Evolutionary conservation across 2,888 invertebrate genomes (phyloP), one percentile per base, ranked within the genome.

Genomic region (Ophioninae sp.): DNA sequence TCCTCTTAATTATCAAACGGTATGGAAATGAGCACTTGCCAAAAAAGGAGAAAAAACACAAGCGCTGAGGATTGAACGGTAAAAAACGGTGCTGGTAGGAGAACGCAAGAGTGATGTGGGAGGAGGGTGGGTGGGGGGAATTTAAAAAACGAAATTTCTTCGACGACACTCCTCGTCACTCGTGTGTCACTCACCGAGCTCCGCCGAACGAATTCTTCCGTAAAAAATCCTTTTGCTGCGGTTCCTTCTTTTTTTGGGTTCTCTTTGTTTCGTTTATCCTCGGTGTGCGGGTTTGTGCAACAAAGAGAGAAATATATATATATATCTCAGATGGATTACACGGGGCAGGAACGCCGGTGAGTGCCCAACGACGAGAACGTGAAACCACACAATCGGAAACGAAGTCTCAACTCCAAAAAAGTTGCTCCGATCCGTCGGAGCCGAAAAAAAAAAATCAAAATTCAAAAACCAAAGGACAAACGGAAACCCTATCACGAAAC

Each of bases 181-280:
- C 51, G 17, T 44, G 75, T 79, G 75, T 75, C 81, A 84, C 84
- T 84, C 78, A 84, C 84, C 84, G 74, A 75, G 75, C 71, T 81
- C 44, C 58, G 81, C 81, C 65, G 79, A 56, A 64, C 71, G 56
- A 79, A 75, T 81, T 81, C 72, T 79, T 73, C 41, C 22, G 79
- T 79, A 72, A 76, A 30, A 79, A 81, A 81, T 75, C 67, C 81
- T 72, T 75, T 67, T 69, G 73, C 63, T 59, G 80, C 37, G 44
- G 76, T 67, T 77, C 39, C 30, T 1, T 30, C 3, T 30, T 30
- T 30, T 1, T 30, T 1, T 30, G 30, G 30, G 30, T 30, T 30
- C 3, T 30, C 30, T 41, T 81, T 67, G 71, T 65, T 75, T 44
- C 58, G 67, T 22, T 78, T 84, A 84, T 84, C 83, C 83, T 81